These are phyloP conservation scores for Poeciliopsis occidentalis DNA, from an alignment of 2,113 vertebrate species.

Conservation along the genomic window DNA sequence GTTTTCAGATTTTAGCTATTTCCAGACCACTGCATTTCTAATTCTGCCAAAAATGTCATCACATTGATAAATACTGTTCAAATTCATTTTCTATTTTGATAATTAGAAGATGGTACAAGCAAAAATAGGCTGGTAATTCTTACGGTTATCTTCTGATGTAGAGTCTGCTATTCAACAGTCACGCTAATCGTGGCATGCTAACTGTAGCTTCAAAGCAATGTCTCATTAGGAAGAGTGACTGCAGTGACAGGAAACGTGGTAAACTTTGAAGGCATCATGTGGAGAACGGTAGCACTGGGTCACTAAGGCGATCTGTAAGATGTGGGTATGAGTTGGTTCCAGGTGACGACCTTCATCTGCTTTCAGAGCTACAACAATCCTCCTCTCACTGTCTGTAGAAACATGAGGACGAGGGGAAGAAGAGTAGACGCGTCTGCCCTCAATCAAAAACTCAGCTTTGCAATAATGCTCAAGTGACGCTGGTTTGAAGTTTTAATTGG, in stretches of 20 bases:
- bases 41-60: too few relatives aligned
- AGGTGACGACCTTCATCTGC: neutral
- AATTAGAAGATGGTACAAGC: too few relatives aligned
- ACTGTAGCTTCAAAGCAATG: neutral
- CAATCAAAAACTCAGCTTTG: slow-evolving; percentile 59
- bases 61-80: too few relatives aligned
- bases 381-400: slow-evolving; percentile 4
- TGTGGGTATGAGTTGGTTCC: neutral
- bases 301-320: too few relatives aligned
- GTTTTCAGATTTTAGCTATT: too few relatives aligned
- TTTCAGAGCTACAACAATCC: neutral
- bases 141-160: too few relatives aligned
- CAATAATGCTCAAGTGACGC: slow-evolving; percentile 20
- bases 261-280: neutral
- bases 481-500: slow-evolving; percentile 78
- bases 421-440: slow-evolving; percentile 12
- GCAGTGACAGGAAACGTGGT: neutral
- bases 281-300: neutral
- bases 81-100: too few relatives aligned
- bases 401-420: slow-evolving; percentile 10
- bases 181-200: neutral
- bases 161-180: too few relatives aligned
- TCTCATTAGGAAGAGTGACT: neutral
- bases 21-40: too few relatives aligned
- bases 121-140: too few relatives aligned